These are phyloP conservation scores for Mimachlamys varia DNA, from an alignment of 2,888 invertebrate species.

Conservation along the genomic window DNA sequence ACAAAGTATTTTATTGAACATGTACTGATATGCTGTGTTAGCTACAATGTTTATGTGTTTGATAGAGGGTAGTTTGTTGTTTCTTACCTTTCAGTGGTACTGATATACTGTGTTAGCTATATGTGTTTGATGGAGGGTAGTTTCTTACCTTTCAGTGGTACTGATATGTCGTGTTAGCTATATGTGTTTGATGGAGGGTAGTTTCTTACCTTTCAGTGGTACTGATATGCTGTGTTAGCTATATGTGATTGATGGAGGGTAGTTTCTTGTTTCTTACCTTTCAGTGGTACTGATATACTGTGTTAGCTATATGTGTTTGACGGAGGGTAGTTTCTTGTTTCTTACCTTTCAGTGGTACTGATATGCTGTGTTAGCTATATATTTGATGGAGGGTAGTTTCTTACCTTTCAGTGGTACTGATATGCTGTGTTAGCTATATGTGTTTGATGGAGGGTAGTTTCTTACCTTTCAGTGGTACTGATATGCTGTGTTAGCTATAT, in stretches of 20 bases:
- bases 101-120: conserved; percentile 93
- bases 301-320: conserved; percentile 89
- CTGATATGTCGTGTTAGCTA: conserved; percentile 92
- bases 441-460: conserved; percentile 40
- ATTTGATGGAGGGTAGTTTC: conserved; percentile 76
- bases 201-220: conserved; percentile 86
- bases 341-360: conserved; percentile 88
- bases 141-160: conserved; percentile 86
- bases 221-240: conserved; percentile 91
- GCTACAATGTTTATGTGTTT: too few relatives aligned
- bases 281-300: conserved; percentile 92
- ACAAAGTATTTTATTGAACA: too few relatives aligned
- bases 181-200: conserved; percentile 83
- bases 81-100: conserved; percentile 86
- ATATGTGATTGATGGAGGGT: conserved; percentile 83
- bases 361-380: conserved; percentile 92
- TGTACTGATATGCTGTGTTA: too few relatives aligned
- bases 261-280: conserved; percentile 53
- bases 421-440: conserved; percentile 93
- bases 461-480: conserved; percentile 88
- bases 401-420: conserved; percentile 88
- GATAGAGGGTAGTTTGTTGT: not conserved
- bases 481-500: conserved; percentile 92
- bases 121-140: conserved; percentile 81
- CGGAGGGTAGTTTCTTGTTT: not conserved